Evolutionary conservation across 2,888 invertebrate species (phyloP).

Genomic region (Nomada ferruginata): DNA sequence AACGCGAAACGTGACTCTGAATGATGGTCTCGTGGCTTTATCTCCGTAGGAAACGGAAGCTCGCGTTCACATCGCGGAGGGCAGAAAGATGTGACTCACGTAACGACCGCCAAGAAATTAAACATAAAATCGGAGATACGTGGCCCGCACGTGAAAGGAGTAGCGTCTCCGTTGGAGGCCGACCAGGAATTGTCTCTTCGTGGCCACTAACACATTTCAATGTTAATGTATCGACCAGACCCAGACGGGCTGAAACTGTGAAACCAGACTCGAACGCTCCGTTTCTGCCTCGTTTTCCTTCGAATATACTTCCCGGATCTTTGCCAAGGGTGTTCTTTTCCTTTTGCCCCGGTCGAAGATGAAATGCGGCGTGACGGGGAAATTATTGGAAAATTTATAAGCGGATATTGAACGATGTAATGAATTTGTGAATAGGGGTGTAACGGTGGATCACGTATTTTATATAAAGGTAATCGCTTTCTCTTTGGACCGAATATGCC

Average conservation of each 20-base stretch:
- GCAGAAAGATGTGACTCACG: slow-evolving; percentile 57
- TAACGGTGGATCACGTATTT: background rate
- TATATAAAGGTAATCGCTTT: background rate
- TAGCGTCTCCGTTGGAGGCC: background rate
- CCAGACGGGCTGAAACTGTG: background rate
- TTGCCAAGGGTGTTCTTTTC: background rate
- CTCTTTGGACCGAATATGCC: too few species aligned
- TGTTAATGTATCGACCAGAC: slow-evolving; percentile 20
- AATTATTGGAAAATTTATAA: background rate
- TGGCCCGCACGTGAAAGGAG: slow-evolving; percentile 45
- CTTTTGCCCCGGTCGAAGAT: background rate
- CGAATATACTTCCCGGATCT: background rate
- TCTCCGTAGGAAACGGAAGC: slow-evolving; percentile 30
- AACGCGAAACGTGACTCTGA: slow-evolving; percentile 67
- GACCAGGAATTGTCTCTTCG: slow-evolving; percentile 20
- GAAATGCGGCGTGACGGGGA: background rate
- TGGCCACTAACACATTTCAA: slow-evolving; percentile 5
- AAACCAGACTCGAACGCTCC: background rate
- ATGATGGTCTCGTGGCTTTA: slow-evolving; percentile 53
- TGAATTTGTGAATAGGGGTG: background rate
- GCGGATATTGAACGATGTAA: background rate
- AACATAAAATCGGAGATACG: slow-evolving; percentile 65
- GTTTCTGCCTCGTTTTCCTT: background rate
- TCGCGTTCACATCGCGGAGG: slow-evolving; percentile 25
- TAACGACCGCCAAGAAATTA: slow-evolving; percentile 61